Evolutionary conservation across 2,888 invertebrate species (phyloP), one percentile per base, ranked within the genome.

Genomic region (Lingula anatina): DNA sequence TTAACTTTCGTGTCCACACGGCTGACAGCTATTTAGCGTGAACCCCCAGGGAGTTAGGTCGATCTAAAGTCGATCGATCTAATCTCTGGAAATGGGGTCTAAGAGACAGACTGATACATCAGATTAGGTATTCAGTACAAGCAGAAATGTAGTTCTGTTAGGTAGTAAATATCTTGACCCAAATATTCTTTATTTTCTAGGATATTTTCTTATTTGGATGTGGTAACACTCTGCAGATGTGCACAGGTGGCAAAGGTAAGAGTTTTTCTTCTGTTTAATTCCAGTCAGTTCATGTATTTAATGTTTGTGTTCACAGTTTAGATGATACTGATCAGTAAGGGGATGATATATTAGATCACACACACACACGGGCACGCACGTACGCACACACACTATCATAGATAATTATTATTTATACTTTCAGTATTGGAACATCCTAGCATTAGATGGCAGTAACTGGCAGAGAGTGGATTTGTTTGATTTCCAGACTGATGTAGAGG

Each of bases 361-460:
- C 9, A 31, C 9, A 15, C 15, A 31, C 31, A 31, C 15, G 31
- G 15, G 15, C 9, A 12, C 15, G 15, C 9, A 15, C 31, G 9
- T 12, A 15, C 31, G 9, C 9, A 39, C 7, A 7, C 18, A n/a
- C 7, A 7, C 39, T n/a, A 7, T 39, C 7, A n/a, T 12, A 31
- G 36, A 9, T 23, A 1, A 5, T 18, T 44, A 45, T 44, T 53
- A 7, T 47, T 44, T 51, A 39, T 28, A 26, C 38, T 62, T 63
- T 51, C 64, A 90, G 80, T 83, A 87, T 77, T 99, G 99, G 99
- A 97, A 99, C 79, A 85, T 94, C 48, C 81, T 99, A 64, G 99
- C 99, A 18, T 81, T 99, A 64, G 99, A 99, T 78, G 99, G 99
- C 48, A 96, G 95, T 68, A 99, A 99, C 78, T 99, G 99, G 99